These are phyloP conservation scores for Cephus pygmeus DNA, from an alignment of 2,888 invertebrate genomes.

Conservation along the genomic window DNA sequence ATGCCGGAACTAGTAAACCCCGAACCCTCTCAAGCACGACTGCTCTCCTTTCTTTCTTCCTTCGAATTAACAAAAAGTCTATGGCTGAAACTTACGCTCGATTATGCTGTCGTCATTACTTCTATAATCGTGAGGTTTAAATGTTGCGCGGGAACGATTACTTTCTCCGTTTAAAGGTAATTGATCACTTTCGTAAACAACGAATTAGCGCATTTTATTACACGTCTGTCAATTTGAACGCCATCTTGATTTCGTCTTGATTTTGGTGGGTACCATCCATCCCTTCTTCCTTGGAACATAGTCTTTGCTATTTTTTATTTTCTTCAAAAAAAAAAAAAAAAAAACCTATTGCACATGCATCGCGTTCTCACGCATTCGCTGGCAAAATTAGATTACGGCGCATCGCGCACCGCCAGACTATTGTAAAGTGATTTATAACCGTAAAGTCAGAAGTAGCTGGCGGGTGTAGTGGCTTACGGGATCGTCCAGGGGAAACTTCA, in stretches of 20 bases:
- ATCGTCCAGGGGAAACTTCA: slow-evolving; percentile 1
- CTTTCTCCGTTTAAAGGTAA: not conserved
- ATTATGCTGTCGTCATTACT: not conserved
- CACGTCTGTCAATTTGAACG: not conserved
- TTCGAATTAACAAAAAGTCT: not conserved
- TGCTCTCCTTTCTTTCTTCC: not conserved
- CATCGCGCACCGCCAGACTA: not conserved
- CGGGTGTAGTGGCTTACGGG: not conserved
- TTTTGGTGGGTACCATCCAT: not conserved
- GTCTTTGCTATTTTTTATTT: not conserved
- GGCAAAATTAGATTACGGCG: not conserved
- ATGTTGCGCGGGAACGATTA: not conserved
- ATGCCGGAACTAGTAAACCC: not conserved
- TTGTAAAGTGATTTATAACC: slow-evolving; percentile 8
- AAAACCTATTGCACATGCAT: not conserved
- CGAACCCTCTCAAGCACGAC: not conserved
- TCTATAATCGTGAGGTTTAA: not conserved
- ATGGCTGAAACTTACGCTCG: not conserved
- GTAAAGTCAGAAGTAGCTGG: not conserved
- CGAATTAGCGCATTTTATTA: not conserved
- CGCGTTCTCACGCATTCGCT: not conserved
- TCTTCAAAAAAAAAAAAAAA: not conserved
- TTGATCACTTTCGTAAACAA: not conserved
- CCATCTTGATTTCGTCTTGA: not conserved
- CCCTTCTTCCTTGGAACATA: not conserved